Evolutionary conservation across 2,797 vertebrate genomes (phyloP), one percentile per base, ranked within the genome.

Genomic region (Poecilia gillii): DNA sequence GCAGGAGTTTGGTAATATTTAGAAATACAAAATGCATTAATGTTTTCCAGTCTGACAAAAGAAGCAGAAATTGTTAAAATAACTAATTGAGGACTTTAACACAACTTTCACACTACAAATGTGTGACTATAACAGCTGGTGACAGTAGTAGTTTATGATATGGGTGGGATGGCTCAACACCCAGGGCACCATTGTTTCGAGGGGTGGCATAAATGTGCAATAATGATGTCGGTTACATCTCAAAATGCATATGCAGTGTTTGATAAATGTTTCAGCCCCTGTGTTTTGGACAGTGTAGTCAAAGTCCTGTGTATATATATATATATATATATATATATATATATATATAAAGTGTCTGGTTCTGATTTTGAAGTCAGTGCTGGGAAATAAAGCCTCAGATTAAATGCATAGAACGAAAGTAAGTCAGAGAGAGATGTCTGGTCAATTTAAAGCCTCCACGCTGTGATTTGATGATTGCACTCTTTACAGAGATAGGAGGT

Each of bases 401-500:
- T 13, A 14, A 70, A 70, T 43, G 39, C 66, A 43, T 43, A 41
- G 41, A 43, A 70, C 4, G 4, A n/a, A n/a, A n/a, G 66, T 25
- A 23, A 13, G 36, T 4, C 1, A 2, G 39, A 70, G n/a, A n/a
- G 11, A 71, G 25, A 46, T 7, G 25, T 14, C 47, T 3, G 59
- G 18, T 62, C 77, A 1, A 57, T 76, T 76, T 76, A 39, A 12
- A 47, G 43, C 43, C 72, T 71, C 13, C 41, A 39, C 59, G 71
- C 73, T 81, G 66, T 36, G 16, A 72, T 43, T 76, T 20, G 62
- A 81, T 77, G 43, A 18, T 43, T 75, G 68, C 25, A 79, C 39
- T 78, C 59, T 85, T 66, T 64, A 79, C 74, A 78, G 79, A 88
- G 73, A 87, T 59, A 86, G 76, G 77, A 71, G 51, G 75, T 79